Evolutionary conservation across 92 coral and sea anemone species (phyloP).

Genomic region (Epizoanthus ramosus): DNA sequence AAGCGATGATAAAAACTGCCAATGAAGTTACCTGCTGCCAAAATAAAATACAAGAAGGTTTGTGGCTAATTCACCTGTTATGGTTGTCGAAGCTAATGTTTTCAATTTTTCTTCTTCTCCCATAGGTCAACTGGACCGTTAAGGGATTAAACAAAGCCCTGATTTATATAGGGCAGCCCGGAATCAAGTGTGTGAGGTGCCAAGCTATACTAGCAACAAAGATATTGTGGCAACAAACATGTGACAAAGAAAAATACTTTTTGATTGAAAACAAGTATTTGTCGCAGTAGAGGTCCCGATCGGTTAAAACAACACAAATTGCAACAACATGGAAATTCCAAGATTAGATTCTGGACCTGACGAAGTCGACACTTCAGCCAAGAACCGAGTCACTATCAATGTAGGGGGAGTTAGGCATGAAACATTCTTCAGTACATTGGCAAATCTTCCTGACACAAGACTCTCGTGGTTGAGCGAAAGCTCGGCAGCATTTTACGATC

Average conservation of each 20-base stretch:
- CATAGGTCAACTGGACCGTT: conserved; percentile 31
- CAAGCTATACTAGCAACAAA: conserved; percentile 20
- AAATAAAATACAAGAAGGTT: conserved; percentile 8
- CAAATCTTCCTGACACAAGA: conserved; percentile 87
- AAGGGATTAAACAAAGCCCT: conserved; percentile 34
- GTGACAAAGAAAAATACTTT: conserved; percentile 2
- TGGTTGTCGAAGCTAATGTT: conserved; percentile 20
- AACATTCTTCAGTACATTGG: conserved; percentile 73
- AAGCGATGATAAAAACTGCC: neutral
- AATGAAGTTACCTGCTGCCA: conserved; percentile 3
- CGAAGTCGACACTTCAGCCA: conserved; percentile 58
- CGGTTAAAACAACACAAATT: neutral
- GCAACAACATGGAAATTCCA: conserved; percentile 27
- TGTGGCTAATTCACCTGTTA: conserved; percentile 20
- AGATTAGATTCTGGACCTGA: conserved; percentile 9
- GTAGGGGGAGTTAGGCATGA: conserved; percentile 91
- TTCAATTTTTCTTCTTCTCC: conserved; percentile 12
- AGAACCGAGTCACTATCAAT: conserved; percentile 72
- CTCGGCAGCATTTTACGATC: conserved; percentile 48
- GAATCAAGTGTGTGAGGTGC: conserved; percentile 9
- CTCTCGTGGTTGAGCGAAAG: conserved; percentile 83
- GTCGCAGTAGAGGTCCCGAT: neutral
- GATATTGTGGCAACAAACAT: conserved; percentile 15
- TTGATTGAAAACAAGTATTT: neutral
- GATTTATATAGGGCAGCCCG: neutral